Base-by-base conservation (phyloP, 2,888 invertebrate species). In the Troides aeacus region DNA sequence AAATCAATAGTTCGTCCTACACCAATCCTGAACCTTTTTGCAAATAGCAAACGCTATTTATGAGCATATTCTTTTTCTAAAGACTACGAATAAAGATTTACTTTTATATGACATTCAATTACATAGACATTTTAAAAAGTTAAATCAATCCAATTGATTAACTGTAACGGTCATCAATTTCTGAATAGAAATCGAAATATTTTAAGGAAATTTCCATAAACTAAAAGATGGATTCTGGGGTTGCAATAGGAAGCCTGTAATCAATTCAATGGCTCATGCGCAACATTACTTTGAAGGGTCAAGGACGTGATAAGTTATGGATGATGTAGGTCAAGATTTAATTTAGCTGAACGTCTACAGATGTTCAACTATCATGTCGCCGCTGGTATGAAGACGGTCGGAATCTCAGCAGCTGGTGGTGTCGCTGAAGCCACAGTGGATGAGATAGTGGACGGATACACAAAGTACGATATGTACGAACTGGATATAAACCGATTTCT, bases 371-470 rank as follows among this genome's bases (percentile, higher is more conserved):
- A 98, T 84, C 96, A 95, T 84, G 96, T 99, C 58, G 98, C 99
- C 0, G 97, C 98, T 57, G 99, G 99, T 3, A 97, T 99, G 96
- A 98, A 98, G 93, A 98, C 98, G 0, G 96, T 97, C 46, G 99
- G 99, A n/a, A 96, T 99, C 62, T 97, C 97, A 1, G 97, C 98
- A 12, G 98, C 98, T 0, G 99, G 98, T 0, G 99, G 99, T 6
- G 96, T 99, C n/a, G 99, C 99, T 0, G 94, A 96, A 79, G 95
- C 97, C 1, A 95, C 98, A 0, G 97, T 97, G 0, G 97, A 99
- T 84, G 95, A 97, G 82, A 97, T 99, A 61, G 94, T 96, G 0
- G 95, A 96, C 73, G 97, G 97, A 0, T 95, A 95, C 73, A 95
- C 97, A 0, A 94, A 95, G 42, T 93, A 96, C 75, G 98, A 99